A percentile compares a stretch with the other conserved stretches of the same genome.
phyloP scores from a whole-genome alignment of 1,140 invertebrate genomes.

The Scaptomyza montana region DNA sequence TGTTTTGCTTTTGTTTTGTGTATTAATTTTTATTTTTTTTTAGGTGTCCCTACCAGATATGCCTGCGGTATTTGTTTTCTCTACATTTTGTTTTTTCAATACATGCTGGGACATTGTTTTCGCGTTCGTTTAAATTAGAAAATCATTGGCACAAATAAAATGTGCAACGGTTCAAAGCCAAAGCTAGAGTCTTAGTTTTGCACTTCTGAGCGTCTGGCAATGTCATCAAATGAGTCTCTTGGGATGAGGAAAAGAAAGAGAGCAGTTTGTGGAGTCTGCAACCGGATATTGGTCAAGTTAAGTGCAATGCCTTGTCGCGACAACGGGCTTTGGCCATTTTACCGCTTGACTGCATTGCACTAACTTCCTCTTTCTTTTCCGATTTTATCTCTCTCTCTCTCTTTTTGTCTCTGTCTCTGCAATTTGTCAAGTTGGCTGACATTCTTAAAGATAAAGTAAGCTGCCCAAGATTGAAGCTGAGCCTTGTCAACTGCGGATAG shows the following conservation, averaged over 20 bases:
- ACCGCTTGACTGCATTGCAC: conserved; percentile 22
- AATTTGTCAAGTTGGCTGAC: conserved; percentile 67
- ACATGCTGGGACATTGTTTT: conserved; percentile 65
- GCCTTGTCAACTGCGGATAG: conserved; percentile 33
- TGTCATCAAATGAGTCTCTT: conserved; percentile 16
- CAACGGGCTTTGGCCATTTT: conserved; percentile 54
- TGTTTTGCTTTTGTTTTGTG: conserved; percentile 15
- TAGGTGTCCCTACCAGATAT: conserved; percentile 55
- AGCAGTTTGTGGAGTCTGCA: not conserved
- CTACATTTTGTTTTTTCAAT: conserved; percentile 13
- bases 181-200: conserved; percentile 42
- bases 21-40: not conserved
- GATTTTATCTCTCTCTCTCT: not conserved
- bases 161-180: conserved; percentile 40
- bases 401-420: conserved; percentile 5
- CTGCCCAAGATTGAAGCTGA: conserved; percentile 36
- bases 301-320: conserved; percentile 75
- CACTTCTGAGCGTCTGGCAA: conserved; percentile 40
- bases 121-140: conserved; percentile 66
- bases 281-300: conserved; percentile 59
- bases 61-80: conserved; percentile 8
- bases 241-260: not conserved
- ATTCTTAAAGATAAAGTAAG: conserved; percentile 66
- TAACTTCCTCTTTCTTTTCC: not conserved
- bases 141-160: conserved; percentile 81